These are phyloP conservation scores for Falco peregrinus DNA, from an alignment of 2,797 vertebrate genomes.

Conservation along the genomic window DNA sequence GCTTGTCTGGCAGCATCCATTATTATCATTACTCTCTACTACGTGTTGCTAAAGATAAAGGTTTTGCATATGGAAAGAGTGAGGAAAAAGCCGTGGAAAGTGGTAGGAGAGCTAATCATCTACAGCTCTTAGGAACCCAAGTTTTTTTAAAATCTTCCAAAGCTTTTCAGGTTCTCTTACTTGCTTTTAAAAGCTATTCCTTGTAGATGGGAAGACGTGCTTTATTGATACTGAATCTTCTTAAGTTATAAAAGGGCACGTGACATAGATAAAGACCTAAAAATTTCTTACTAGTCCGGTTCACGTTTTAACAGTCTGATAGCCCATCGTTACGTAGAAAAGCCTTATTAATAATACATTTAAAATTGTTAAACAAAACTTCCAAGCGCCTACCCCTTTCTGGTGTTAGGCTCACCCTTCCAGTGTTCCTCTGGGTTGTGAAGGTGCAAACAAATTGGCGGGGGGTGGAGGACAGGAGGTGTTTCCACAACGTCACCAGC, in stretches of 20 bases:
- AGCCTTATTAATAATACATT: not conserved
- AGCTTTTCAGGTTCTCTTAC: not conserved
- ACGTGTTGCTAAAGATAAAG: not conserved
- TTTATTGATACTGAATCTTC: not conserved
- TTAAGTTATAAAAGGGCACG: not conserved
- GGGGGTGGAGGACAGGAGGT: fast-evolving
- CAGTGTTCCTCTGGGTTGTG: not conserved
- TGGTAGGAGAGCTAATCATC: not conserved
- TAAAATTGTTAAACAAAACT: not conserved
- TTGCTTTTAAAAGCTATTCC: not conserved
- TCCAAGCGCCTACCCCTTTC: not conserved
- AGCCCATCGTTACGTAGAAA: not conserved
- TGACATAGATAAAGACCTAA: not conserved
- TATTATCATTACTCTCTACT: not conserved
- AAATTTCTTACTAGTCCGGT: not conserved
- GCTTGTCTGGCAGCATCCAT: not conserved
- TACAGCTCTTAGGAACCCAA: not conserved
- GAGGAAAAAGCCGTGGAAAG: not conserved
- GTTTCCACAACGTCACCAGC: not conserved
- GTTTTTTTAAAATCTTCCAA: not conserved
- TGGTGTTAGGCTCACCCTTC: not conserved
- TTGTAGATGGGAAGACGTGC: fast-evolving
- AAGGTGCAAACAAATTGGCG: not conserved
- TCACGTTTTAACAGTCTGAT: not conserved
- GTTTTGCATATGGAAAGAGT: not conserved